These are phyloP conservation scores for Limulus polyphemus DNA, from an alignment of 2,888 invertebrate species.

Conservation along the genomic window DNA sequence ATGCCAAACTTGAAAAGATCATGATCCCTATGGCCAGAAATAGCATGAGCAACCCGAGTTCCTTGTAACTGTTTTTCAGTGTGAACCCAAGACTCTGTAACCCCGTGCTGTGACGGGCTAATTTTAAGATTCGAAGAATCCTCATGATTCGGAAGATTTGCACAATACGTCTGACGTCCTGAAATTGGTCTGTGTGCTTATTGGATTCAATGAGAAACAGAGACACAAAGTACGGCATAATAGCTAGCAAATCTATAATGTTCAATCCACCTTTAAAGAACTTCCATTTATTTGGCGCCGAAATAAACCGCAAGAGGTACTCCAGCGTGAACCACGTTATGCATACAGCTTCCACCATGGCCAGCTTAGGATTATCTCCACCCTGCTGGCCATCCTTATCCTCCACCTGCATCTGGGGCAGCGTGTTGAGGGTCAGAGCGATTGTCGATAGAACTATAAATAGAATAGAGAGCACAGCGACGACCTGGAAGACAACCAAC, in stretches of 20 bases:
- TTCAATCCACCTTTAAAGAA: slow-evolving; percentile 98
- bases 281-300: slow-evolving; percentile 98
- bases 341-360: slow-evolving; percentile 96
- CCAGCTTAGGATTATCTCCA: slow-evolving; percentile 81
- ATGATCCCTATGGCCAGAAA: slow-evolving; percentile 98
- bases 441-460: slow-evolving; percentile 99
- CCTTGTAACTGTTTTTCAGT: slow-evolving; percentile 94
- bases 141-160: slow-evolving; percentile 98
- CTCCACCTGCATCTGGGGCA: slow-evolving; percentile 83
- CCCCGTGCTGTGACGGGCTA: slow-evolving; percentile 96
- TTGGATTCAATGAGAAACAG: slow-evolving; percentile 93
- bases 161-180: slow-evolving; percentile 94
- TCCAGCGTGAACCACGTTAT: slow-evolving; percentile 99
- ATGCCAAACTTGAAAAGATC: slow-evolving; percentile 95
- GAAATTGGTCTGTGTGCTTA: slow-evolving; percentile 47
- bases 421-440: slow-evolving; percentile 97
- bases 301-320: slow-evolving; percentile 90
- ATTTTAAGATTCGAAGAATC: slow-evolving; percentile 84
- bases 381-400: slow-evolving; percentile 62
- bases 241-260: slow-evolving; percentile 95
- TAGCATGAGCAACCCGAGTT: slow-evolving; percentile 94
- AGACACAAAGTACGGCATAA: slow-evolving; percentile 96
- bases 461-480: slow-evolving; percentile 98
- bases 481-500: slow-evolving; percentile 62
- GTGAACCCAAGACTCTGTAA: slow-evolving; percentile 97